Evolutionary conservation across 2,797 vertebrate species (phyloP), one percentile per base, ranked within the genome.

Genomic region (Lindbergichthys nudifrons): DNA sequence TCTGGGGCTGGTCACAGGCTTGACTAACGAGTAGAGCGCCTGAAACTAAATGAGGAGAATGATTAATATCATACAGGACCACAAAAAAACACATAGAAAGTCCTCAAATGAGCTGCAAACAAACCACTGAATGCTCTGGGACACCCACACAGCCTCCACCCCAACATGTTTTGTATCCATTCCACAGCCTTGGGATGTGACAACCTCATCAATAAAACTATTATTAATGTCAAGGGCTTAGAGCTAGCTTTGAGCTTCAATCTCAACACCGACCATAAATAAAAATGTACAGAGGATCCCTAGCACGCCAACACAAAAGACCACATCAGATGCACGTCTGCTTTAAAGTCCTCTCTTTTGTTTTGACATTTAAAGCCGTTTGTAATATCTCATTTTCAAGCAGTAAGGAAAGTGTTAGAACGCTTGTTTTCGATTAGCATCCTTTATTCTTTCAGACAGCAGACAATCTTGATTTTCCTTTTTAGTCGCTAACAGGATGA

Each of bases 131-230:
- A 60, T 74, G 71, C 65, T 73, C 67, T 30, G 46, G 82, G 79
- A 86, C 74, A 84, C 86, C 75, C 82, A 87, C 88, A 81, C 51
- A 70, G 73, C 66, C 45, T 78, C 64, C 26, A 57, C 70, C 79
- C 79, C 67, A 30, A 70, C 74, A 85, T 73, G 68, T 69, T 82
- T 54, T 67, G 58, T 75, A 82, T 92, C 88, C 66, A 82, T 85
- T 84, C 88, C 65, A 54, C 72, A 78, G 82, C 85, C 64, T 52
- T 50, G 70, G 65, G 36, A 81, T 64, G 84, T 85, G 80, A 89
- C 84, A 88, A 65, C 62, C 64, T 75, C 84, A 81, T 93, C 80
- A 87, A 88, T 87, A 88, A 88, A 88, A 79, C 69, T 72, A 82
- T 87, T 86, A 86, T 80, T 86, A 88, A 85, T 80, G 80, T 82